A percentile compares a stretch with the other conserved stretches of the same genome.
phyloP scores from a whole-genome alignment of 2,888 invertebrate genomes.

The Actias luna region DNA sequence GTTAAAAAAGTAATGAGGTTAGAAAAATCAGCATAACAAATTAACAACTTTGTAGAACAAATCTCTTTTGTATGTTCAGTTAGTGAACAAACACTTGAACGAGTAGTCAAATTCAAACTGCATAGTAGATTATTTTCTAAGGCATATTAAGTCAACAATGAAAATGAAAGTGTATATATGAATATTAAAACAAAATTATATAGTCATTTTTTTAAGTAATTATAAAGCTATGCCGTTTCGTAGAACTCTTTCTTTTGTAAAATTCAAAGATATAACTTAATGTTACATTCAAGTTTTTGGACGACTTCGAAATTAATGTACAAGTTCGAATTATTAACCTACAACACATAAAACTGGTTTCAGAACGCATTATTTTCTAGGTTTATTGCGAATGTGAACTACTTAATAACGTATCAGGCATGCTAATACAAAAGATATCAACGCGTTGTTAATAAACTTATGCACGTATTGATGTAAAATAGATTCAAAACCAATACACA shows the following conservation, averaged over 20 bases:
- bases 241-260: not conserved
- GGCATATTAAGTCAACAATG: too few species aligned
- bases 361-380: slow-evolving; percentile 12
- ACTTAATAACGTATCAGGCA: not conserved
- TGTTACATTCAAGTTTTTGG: not conserved
- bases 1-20: too few species aligned
- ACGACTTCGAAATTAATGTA: not conserved
- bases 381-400: slow-evolving; percentile 15
- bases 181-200: not conserved
- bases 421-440: slow-evolving; percentile 23
- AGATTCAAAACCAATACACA: too few species aligned
- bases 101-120: too few species aligned
- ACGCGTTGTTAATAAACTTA: slow-evolving; percentile 14
- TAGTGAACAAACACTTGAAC: too few species aligned
- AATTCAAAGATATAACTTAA: not conserved
- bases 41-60: too few species aligned
- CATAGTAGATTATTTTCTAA: too few species aligned
- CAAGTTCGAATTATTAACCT: slow-evolving; percentile 2
- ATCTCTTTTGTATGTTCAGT: too few species aligned
- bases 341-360: slow-evolving; percentile 4
- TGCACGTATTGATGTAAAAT: too few species aligned
- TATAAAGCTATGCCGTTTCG: not conserved
- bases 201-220: not conserved
- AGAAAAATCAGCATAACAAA: too few species aligned
- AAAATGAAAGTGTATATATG: not conserved